These are phyloP conservation scores for Hydrozoanthus gracilis DNA, from an alignment of 92 coral and sea anemone species.

Conservation along the genomic window DNA sequence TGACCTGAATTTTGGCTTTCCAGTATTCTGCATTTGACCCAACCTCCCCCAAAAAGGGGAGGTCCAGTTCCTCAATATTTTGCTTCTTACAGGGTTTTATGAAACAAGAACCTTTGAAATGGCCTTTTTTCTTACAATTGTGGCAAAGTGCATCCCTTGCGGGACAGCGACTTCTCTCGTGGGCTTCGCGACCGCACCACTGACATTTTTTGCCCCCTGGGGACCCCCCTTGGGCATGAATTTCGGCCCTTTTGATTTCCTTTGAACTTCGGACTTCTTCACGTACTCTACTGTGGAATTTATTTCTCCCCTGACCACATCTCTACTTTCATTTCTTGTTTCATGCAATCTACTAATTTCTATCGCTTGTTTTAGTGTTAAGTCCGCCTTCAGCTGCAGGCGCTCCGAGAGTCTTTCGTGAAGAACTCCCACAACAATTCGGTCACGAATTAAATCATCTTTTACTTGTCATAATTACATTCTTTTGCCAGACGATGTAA, in stretches of 20 bases:
- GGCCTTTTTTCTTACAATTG: constrained; percentile 26
- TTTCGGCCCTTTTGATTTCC: background rate
- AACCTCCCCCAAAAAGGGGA: constrained; percentile 8
- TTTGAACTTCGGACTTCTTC: background rate
- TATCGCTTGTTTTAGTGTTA: constrained; percentile 58
- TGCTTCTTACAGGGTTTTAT: constrained; percentile 8
- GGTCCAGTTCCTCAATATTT: constrained; percentile 29
- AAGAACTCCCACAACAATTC: constrained; percentile 66
- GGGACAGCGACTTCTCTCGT: constrained; percentile 18
- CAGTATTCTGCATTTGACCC: constrained; percentile 34
- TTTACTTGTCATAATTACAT: constrained; percentile 28
- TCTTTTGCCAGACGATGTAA: constrained; percentile 40
- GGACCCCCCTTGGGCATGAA: constrained; percentile 11
- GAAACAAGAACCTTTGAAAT: constrained; percentile 12
- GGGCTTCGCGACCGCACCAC: constrained; percentile 24
- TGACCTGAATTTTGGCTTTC: constrained; percentile 14
- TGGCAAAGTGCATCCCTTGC: constrained; percentile 20
- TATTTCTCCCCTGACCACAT: constrained; percentile 54
- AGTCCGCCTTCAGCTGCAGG: constrained; percentile 56
- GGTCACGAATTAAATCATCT: constrained; percentile 59
- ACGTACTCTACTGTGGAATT: constrained; percentile 28
- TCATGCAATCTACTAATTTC: constrained; percentile 57
- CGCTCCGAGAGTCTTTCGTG: constrained; percentile 67
- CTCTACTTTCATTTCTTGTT: constrained; percentile 56
- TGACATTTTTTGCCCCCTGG: constrained; percentile 33